These are phyloP conservation scores for Diglossa cyanea DNA, from an alignment of 2,797 vertebrate species.

Conservation along the genomic window DNA sequence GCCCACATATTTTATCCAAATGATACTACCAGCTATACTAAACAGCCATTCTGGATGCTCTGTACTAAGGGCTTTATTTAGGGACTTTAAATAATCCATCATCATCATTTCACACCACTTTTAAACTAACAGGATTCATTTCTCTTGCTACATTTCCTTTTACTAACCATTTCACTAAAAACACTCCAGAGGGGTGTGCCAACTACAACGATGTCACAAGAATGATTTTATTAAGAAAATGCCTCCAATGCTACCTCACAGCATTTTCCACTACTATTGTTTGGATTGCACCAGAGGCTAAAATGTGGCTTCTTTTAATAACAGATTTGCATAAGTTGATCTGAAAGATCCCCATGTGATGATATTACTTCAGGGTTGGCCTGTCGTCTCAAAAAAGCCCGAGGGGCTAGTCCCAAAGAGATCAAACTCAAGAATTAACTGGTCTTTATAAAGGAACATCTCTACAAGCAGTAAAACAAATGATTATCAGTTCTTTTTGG, in stretches of 20 bases:
- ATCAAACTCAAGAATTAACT: constrained; percentile 79
- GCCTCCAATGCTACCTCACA: constrained; percentile 65
- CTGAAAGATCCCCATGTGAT: constrained; percentile 75
- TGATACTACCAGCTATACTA: not conserved
- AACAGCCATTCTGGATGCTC: not conserved
- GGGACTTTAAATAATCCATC: not conserved
- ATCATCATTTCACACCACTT: not conserved
- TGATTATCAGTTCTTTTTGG: constrained; percentile 82
- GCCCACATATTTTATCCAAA: not conserved
- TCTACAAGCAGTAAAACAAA: constrained; percentile 82
- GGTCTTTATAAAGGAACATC: constrained; percentile 78
- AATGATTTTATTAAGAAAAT: constrained; percentile 73
- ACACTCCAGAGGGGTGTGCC: constrained; percentile 32
- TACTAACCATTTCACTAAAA: constrained; percentile 21
- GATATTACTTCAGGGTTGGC: constrained; percentile 74
- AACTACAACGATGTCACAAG: constrained; percentile 23
- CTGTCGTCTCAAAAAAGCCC: constrained; percentile 73
- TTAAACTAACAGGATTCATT: constrained; percentile 41
- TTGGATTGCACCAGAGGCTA: constrained; percentile 74
- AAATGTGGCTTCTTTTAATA: constrained; percentile 76
- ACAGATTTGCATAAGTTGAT: constrained; percentile 82
- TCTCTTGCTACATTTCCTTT: constrained; percentile 16
- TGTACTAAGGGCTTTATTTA: not conserved
- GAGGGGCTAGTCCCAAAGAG: constrained; percentile 73
- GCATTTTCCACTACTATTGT: constrained; percentile 77